Evolutionary conservation across 2,888 invertebrate species (phyloP).

Genomic region (Sesia apiformis): DNA sequence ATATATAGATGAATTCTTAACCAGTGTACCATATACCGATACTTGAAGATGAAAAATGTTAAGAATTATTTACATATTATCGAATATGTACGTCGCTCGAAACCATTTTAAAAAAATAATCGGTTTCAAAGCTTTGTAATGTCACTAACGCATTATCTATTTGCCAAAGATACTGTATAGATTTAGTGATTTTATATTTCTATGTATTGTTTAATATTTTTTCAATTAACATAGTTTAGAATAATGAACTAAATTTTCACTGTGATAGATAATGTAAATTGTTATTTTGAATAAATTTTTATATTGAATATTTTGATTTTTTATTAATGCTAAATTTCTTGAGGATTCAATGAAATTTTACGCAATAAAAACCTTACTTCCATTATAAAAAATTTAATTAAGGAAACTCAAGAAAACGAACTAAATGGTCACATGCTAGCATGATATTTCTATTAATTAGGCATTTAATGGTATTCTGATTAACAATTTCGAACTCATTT

Average conservation of each 20-base stretch:
- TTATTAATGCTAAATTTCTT: neutral
- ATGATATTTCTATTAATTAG: slow-evolving; percentile 27
- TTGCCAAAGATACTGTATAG: no score
- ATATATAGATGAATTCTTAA: no score
- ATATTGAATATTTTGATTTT: slow-evolving; percentile 11
- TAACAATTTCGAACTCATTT: slow-evolving; percentile 42
- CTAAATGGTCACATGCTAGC: slow-evolving; percentile 60
- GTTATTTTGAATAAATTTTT: slow-evolving; percentile 17
- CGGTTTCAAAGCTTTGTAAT: no score
- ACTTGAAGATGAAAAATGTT: no score
- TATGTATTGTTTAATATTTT: no score
- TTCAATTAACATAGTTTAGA: neutral
- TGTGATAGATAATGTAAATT: slow-evolving; percentile 44
- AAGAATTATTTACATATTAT: no score
- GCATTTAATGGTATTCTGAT: slow-evolving; percentile 43
- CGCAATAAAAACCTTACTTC: slow-evolving; percentile 5
- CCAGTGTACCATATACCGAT: no score
- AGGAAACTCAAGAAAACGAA: slow-evolving; percentile 65
- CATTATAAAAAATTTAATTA: slow-evolving; percentile 55
- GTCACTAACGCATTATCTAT: no score
- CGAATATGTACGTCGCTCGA: no score
- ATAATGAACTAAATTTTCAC: slow-evolving; percentile 22
- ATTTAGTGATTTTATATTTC: no score
- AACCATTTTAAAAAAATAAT: no score
- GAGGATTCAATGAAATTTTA: neutral